Evolutionary conservation across 2,113 vertebrate genomes (phyloP).

Genomic region (Prietella phreatophila): DNA sequence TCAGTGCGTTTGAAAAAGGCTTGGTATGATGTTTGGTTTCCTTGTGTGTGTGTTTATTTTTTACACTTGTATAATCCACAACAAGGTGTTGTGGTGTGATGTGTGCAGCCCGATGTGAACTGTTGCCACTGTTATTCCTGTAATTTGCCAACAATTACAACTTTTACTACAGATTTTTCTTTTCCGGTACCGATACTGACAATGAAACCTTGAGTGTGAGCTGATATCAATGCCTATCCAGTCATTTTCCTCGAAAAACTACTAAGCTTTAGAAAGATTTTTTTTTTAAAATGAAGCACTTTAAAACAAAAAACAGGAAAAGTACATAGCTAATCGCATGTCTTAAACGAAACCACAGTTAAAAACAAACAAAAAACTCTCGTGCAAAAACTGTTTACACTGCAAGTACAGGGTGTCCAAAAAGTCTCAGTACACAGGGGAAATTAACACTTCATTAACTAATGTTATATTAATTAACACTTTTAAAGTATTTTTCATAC

Average conservation of each 20-base stretch:
- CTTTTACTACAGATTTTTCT: not conserved
- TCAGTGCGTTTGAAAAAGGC: not conserved
- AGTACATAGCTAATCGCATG: no score
- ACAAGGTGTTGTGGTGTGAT: not conserved
- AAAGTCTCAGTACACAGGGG: no score
- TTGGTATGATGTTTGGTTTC: not conserved
- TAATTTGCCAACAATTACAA: not conserved
- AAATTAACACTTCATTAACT: no score
- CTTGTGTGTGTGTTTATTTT: not conserved
- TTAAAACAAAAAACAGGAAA: no score
- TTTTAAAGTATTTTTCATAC: no score
- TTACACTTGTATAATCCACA: not conserved
- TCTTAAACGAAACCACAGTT: no score
- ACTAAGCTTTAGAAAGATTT: not conserved
- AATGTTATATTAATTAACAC: no score
- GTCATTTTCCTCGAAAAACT: not conserved
- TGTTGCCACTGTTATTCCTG: not conserved
- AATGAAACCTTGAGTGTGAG: not conserved
- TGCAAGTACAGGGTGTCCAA: no score
- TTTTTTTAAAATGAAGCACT: no score
- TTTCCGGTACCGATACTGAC: not conserved
- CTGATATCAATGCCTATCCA: not conserved
- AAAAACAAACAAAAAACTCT: not conserved
- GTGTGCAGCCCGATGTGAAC: not conserved
- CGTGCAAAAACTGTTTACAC: not conserved